These are phyloP conservation scores for Cryptus armator DNA, from an alignment of 2,888 invertebrate genomes.

Conservation along the genomic window DNA sequence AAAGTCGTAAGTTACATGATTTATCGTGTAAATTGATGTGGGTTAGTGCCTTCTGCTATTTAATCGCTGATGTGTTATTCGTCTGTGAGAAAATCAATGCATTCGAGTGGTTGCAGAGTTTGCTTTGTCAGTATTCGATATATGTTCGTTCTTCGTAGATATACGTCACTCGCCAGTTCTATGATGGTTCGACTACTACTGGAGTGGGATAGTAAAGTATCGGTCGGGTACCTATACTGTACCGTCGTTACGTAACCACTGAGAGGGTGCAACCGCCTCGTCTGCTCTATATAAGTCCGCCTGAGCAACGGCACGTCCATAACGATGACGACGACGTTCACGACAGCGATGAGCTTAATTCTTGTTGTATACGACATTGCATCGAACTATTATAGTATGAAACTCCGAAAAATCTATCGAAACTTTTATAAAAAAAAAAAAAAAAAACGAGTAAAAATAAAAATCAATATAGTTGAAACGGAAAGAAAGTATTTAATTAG, in stretches of 20 bases:
- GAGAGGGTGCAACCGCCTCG: background rate
- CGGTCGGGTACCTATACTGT: background rate
- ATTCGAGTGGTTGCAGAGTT: conserved; percentile 56
- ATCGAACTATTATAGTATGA: background rate
- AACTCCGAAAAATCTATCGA: too few relatives aligned
- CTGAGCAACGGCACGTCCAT: conserved; percentile 16
- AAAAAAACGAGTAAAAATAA: too few relatives aligned
- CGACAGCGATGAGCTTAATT: background rate
- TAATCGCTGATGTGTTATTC: background rate
- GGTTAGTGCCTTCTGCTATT: conserved; percentile 1
- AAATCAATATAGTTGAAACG: too few relatives aligned
- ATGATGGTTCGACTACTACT: background rate
- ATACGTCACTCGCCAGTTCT: conserved; percentile 7
- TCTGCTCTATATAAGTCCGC: background rate
- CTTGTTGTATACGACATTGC: background rate
- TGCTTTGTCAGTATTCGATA: conserved; percentile 58
- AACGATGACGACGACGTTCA: conserved; percentile 1
- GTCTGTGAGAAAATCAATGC: conserved; percentile 56
- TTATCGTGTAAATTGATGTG: background rate
- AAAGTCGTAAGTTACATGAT: too few relatives aligned
- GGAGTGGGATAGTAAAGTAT: background rate
- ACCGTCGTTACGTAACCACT: conserved; percentile 7
- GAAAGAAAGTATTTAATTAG: too few relatives aligned
- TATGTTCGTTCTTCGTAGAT: conserved; percentile 19
- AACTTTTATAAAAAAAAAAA: too few relatives aligned